Evolutionary conservation across 2,888 invertebrate genomes (phyloP), one percentile per base, ranked within the genome.

Genomic region (Luperina testacea): DNA sequence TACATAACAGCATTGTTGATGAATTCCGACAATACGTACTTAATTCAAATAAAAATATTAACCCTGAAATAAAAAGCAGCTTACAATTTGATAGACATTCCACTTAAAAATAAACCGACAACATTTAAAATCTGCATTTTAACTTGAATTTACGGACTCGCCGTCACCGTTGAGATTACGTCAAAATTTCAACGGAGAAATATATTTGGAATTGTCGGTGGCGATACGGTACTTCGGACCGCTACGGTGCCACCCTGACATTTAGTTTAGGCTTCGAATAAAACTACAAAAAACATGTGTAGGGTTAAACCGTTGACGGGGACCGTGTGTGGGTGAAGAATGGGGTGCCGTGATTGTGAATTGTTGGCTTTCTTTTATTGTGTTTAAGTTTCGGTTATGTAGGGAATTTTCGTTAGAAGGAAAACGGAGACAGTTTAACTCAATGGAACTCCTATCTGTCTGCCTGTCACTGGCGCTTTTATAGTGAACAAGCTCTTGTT

Each of bases 241-340:
- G 81, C 81, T 76, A 78, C 11, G 81, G 81, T 86, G 82, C 80
- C 85, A 88, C 88, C 89, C 88, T 90, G 91, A 90, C 88, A 91
- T 91, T 91, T 90, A 83, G 88, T 83, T 90, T 73, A 85, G 86
- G 80, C 78, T 82, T 69, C 86, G 84, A 86, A 89, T 91, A 90
- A 89, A 90, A 91, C 87, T 90, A 89, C 87, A 88, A 82, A 85
- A 85, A 85, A 83, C 75, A 77, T 80, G 76, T 82, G 85, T 72
- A 74, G 74, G 83, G 80, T 86, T 77, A 71, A 75, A 64, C 68
- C 65, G 53, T 68, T 76, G 65, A 74, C 69, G 75, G 65, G 38
- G 61, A 64, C 45, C 51, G 82, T 59, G 80, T 80, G 75, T 71
- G 79, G 63, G 72, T 75, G 69, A 82, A 76, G 70, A 86, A 86